Evolutionary conservation across 1,140 invertebrate genomes (phyloP).

Genomic region (Chrysopa pallens): DNA sequence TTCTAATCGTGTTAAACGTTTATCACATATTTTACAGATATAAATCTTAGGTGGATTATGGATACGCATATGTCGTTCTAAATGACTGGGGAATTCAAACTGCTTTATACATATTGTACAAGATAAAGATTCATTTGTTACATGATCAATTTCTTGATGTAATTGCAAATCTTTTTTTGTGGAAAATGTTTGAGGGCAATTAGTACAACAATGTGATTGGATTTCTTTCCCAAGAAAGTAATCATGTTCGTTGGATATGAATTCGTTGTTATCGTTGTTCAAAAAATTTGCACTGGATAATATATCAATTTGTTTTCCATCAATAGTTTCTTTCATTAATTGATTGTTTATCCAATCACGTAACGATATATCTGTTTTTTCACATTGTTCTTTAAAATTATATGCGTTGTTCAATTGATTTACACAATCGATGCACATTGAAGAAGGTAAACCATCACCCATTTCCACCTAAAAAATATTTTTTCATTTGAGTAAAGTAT

Average conservation of each 20-base stretch:
- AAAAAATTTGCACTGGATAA: background rate
- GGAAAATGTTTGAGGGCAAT: background rate
- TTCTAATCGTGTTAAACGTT: constrained; percentile 17
- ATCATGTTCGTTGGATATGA: background rate
- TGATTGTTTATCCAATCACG: constrained; percentile 10
- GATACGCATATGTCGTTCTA: constrained; percentile 16
- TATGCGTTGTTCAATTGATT: constrained; percentile 20
- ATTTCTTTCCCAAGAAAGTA: background rate
- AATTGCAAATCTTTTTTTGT: too few relatives aligned
- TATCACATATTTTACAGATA: constrained; percentile 20
- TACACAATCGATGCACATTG: constrained; percentile 21
- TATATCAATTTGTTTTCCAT: background rate
- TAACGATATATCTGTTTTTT: constrained; percentile 30
- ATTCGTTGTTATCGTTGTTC: background rate
- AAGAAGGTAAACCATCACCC: constrained; percentile 21
- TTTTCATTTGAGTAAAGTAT: too few relatives aligned
- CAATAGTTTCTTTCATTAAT: background rate
- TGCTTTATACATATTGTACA: constrained; percentile 18
- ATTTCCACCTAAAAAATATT: constrained; percentile 15
- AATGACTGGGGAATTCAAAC: constrained; percentile 16
- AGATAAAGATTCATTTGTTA: background rate
- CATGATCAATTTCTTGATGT: background rate
- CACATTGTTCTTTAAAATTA: constrained; percentile 23
- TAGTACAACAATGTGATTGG: background rate
- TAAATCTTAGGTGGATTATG: constrained; percentile 17